These are phyloP conservation scores for Dasyurus viverrinus DNA, from an alignment of 2,113 vertebrate species.

Conservation along the genomic window DNA sequence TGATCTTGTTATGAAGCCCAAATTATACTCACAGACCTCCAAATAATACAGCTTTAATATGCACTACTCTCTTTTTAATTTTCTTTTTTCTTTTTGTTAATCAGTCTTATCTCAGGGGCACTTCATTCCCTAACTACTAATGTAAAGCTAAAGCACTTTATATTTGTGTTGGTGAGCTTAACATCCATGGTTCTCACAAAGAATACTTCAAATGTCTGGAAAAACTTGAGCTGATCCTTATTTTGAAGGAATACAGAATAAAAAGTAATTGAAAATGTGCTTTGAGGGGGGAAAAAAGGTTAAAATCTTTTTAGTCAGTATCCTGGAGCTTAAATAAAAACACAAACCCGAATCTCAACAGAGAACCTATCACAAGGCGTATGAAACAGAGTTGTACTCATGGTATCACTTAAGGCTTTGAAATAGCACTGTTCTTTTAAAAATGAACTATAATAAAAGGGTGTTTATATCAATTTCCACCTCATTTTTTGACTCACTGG, in stretches of 20 bases:
- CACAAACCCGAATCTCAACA: constrained; percentile 29
- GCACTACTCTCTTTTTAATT: constrained; percentile 75
- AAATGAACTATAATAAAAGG: constrained; percentile 2
- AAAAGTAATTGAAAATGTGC: constrained; percentile 63
- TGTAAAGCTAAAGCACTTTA: constrained; percentile 79
- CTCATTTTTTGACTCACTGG: constrained; percentile 60
- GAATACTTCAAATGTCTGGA: constrained; percentile 65
- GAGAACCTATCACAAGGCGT: constrained; percentile 40
- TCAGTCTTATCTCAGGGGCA: constrained; percentile 78
- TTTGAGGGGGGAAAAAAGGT: constrained; percentile 21
- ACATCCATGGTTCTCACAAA: constrained; percentile 73
- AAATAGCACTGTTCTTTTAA: constrained; percentile 37
- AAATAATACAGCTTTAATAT: constrained; percentile 82
- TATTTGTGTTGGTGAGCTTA: constrained; percentile 75
- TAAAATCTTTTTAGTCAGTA: constrained; percentile 58
- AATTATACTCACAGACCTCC: constrained; percentile 80
- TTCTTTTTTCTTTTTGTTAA: constrained; percentile 45
- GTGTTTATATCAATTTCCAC: constrained; percentile 63
- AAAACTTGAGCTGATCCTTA: constrained; percentile 64
- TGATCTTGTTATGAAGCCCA: constrained; percentile 79
- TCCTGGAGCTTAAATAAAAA: constrained; percentile 25
- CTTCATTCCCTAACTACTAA: constrained; percentile 79
- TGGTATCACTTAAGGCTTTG: constrained; percentile 27
- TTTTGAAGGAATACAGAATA: constrained; percentile 66
- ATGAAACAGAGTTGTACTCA: constrained; percentile 25